These are phyloP conservation scores for Dreissena rostriformis DNA, from an alignment of 1,140 invertebrate species.

Conservation along the genomic window DNA sequence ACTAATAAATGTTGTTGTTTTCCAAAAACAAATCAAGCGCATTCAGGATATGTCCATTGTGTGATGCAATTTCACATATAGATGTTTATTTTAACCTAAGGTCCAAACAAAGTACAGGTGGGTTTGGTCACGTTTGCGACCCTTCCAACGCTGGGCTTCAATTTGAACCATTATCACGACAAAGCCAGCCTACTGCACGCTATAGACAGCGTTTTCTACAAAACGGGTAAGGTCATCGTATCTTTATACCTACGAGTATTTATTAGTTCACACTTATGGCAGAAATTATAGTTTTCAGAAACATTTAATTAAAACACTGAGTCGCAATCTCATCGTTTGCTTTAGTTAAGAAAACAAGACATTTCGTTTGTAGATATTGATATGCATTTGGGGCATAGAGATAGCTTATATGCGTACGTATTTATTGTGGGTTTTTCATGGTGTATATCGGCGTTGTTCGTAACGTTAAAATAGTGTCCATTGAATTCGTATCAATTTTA, in stretches of 20 bases:
- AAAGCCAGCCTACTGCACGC: constrained; percentile 9
- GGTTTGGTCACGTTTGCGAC: constrained; percentile 40
- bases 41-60: background rate
- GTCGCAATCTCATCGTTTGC: too few species aligned
- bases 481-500: too few species aligned
- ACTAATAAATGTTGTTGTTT: background rate
- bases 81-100: background rate
- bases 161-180: constrained; percentile 33
- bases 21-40: background rate
- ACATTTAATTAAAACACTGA: too few species aligned
- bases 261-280: background rate
- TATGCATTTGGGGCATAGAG: too few species aligned
- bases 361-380: too few species aligned
- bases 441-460: too few species aligned
- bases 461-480: too few species aligned
- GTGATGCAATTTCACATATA: constrained; percentile 2
- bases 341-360: too few species aligned
- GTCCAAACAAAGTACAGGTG: constrained; percentile 38
- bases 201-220: constrained; percentile 13
- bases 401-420: too few species aligned
- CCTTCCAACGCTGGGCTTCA: constrained; percentile 17
- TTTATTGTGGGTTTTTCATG: too few species aligned
- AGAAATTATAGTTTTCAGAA: too few species aligned
- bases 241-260: background rate
- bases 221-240: constrained; percentile 36